Conservation (phyloP, 2,888 invertebrate genomes). For the Pseudococcus jackbeardsleyi region DNA sequence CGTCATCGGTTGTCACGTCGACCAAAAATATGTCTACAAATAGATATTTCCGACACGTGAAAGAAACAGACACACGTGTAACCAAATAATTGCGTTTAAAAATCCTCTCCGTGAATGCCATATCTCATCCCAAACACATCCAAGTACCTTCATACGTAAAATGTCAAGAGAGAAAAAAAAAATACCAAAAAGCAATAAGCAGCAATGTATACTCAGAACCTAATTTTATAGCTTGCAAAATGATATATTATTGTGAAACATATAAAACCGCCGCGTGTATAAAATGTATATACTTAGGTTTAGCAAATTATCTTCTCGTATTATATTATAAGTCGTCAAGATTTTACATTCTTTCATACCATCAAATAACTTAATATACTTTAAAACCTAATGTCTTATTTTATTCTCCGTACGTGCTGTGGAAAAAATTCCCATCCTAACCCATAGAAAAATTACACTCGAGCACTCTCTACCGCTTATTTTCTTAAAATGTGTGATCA, state of each 20-base stretch:
- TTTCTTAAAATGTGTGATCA: neutral
- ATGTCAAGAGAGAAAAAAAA: neutral
- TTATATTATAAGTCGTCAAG: neutral
- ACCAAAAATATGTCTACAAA: neutral
- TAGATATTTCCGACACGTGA: constrained; percentile 43
- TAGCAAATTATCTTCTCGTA: constrained; percentile 9
- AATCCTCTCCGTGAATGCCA: neutral
- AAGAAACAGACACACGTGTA: neutral
- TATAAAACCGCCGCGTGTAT: neutral
- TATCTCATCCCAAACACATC: neutral
- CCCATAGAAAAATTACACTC: neutral
- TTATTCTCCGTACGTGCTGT: neutral
- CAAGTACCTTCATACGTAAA: too few species aligned
- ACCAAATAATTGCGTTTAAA: neutral
- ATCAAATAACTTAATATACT: neutral
- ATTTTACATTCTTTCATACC: constrained; percentile 2
- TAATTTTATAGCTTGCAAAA: constrained; percentile 21
- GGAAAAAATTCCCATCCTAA: neutral
- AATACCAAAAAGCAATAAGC: neutral
- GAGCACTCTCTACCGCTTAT: neutral
- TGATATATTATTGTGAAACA: constrained; percentile 19
- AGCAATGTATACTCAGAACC: neutral
- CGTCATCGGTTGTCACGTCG: neutral
- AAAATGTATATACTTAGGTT: neutral
- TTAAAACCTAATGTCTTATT: neutral